Base-by-base conservation (phyloP, 2,888 invertebrate species). In the Caenorhabditis virilis region DNA sequence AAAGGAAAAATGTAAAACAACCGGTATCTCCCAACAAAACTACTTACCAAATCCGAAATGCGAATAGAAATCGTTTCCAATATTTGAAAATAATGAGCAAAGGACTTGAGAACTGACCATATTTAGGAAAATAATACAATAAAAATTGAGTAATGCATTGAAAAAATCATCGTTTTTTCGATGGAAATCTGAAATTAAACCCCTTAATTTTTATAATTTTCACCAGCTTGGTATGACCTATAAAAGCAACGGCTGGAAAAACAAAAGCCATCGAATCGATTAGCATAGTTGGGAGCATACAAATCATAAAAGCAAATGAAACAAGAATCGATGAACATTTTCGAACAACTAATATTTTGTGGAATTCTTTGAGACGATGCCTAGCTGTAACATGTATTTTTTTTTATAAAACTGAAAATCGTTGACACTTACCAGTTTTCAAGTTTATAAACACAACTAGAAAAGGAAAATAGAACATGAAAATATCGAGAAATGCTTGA, bases 151-250 rank as follows among this genome's bases (percentile, higher is more conserved):
- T 25, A 49, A 22, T 7, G 48, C 43, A 9, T 25, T 25, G 6
- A 25, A n/a, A 22, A 51, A 57, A 22, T 41, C 42, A 2, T 33
- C 18, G 0, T 51, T 41, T 27, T 55, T 61, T 25, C 33, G 48
- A 13, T 53, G 63, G 20, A 53, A 57, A 50, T 63, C 63, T 63
- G 41, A 30, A 56, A 53, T 36, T n/a, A n/a, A n/a, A n/a, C n/a
- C n/a, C n/a, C n/a, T n/a, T n/a, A n/a, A n/a, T n/a, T n/a, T n/a
- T n/a, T n/a, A n/a, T n/a, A n/a, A n/a, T n/a, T n/a, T n/a, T n/a
- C n/a, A n/a, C n/a, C n/a, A n/a, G n/a, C n/a, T n/a, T n/a, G n/a
- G n/a, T n/a, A n/a, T n/a, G 1, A 63, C 63, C 57, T 16, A 47
- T 57, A 46, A 63, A 57, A 20, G 53, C 22, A 2, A 50, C 30